Percentiles rank a stretch among this genome's conserved stretches.
phyloP scores from a whole-genome alignment of 2,888 invertebrate genomes.

The Drosophila maculinotata region DNA sequence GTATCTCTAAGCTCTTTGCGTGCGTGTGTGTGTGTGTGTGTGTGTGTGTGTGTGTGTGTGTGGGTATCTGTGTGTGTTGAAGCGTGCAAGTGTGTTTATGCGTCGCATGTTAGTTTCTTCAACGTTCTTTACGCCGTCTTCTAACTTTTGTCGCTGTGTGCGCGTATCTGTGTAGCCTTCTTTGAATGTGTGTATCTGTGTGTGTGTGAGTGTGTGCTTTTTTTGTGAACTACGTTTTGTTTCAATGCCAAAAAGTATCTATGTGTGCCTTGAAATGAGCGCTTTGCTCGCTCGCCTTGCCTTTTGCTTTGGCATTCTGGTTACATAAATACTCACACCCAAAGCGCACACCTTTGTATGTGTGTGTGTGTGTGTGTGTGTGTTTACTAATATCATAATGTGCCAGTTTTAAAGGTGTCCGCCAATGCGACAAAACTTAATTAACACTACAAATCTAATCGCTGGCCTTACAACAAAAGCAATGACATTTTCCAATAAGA shows the following conservation, averaged over 20 bases:
- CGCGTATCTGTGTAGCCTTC: conserved; percentile 28
- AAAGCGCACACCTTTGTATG: conserved; percentile 15
- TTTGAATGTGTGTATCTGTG: conserved; percentile 19
- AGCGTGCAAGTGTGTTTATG: conserved; percentile 44
- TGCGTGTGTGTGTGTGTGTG: conserved; percentile 9
- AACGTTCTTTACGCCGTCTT: conserved; percentile 64
- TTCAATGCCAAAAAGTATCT: conserved; percentile 81
- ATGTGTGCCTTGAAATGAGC: conserved; percentile 63
- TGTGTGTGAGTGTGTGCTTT: conserved; percentile 59
- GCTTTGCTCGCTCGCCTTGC: conserved; percentile 31
- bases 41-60: conserved; percentile 20
- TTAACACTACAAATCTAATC: conserved; percentile 62
- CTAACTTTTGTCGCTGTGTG: conserved; percentile 49
- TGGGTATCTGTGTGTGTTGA: conserved; percentile 39
- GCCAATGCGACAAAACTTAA: conserved; percentile 53
- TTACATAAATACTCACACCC: conserved; percentile 75
- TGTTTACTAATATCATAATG: conserved; percentile 45
- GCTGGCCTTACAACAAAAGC: conserved; percentile 22
- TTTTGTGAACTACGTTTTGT: conserved; percentile 80
- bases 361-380: conserved; percentile 10
- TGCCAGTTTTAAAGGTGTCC: conserved; percentile 37
- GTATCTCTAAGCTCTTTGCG: conserved; percentile 53
- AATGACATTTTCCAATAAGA: conserved; percentile 44
- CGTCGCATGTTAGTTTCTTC: conserved; percentile 66
- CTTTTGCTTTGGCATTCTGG: conserved; percentile 55